These are phyloP conservation scores for Tragelaphus buxtoni DNA, from an alignment of 2,113 vertebrate species.

Conservation along the genomic window DNA sequence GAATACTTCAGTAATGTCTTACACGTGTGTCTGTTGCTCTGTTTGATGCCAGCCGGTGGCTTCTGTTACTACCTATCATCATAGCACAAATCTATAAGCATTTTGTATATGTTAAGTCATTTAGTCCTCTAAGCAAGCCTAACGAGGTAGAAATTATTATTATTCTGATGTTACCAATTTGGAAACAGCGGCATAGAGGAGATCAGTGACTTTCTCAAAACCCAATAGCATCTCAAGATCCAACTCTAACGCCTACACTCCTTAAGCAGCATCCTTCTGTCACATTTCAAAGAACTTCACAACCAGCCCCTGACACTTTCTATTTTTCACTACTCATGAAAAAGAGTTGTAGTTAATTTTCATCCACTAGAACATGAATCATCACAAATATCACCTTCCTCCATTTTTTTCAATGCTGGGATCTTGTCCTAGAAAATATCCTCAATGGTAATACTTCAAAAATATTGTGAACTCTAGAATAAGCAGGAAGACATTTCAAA, in stretches of 20 bases:
- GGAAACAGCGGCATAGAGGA: not conserved
- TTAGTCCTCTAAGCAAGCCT: not conserved
- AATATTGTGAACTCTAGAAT: not conserved
- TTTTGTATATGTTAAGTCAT: not conserved
- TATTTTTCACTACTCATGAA: not conserved
- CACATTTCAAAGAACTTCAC: not conserved
- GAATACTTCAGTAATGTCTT: not conserved
- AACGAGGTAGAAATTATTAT: not conserved
- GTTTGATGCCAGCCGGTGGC: accelerated
- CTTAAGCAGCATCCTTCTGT: not conserved
- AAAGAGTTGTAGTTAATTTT: not conserved
- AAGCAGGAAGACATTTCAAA: not conserved
- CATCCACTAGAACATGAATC: not conserved
- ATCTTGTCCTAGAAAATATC: not conserved
- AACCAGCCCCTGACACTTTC: not conserved
- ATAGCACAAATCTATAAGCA: not conserved
- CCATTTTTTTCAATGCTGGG: not conserved
- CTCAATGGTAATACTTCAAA: not conserved
- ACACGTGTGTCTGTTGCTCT: not conserved
- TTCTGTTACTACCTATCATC: not conserved
- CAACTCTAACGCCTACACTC: not conserved
- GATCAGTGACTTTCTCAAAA: not conserved
- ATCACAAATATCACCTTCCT: not conserved
- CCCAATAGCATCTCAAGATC: not conserved
- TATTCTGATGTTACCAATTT: not conserved